Base-by-base conservation (phyloP, 2,888 invertebrate species). In the Pardosa pseudoannulata region DNA sequence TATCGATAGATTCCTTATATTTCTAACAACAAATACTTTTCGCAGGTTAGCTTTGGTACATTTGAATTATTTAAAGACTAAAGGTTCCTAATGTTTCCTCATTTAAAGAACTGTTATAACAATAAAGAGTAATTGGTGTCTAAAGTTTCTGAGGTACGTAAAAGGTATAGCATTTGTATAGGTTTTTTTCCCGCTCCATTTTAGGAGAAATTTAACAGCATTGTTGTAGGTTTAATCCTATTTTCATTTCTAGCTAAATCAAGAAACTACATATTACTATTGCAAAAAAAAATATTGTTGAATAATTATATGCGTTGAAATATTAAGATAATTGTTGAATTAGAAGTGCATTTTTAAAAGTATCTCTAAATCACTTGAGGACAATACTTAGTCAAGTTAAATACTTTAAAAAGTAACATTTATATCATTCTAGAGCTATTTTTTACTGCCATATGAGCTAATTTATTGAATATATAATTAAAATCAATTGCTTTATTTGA, bases 381-480 rank as follows among this genome's bases (percentile, higher is more conserved):
- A 46, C 46, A 46, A 46, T 46, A 9, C 5, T 9, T 5, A 46
- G 46, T 16, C 16, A 6, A 36, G 9, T 16, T 46, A 46, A 7
- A 46, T 46, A 9, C 16, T 46, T 2, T 5, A 36, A 36, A 36
- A 36, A 36, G 36, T 36, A 36, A 7, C 9, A 36, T 5, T 7
- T 5, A 36, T 36, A 36, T 36, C 6, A 9, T 36, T 7, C 9
- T 36, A 5, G 5, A 16, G 16, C 16, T 46, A 46, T 46, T 46
- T 46, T 46, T 16, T 46, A 16, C 16, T 46, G 16, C 46, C 36
- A 36, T 36, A 9, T 9, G 36, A 36, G 46, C 7, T 46, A 46
- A 46, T 7, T 46, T 46, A 46, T 46, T 46, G 46, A 46, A 46
- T 46, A 46, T 46, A 16, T 46, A 46, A 46, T 46, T 46, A 46